Evolutionary conservation across 2,797 vertebrate genomes (phyloP).

Genomic region (Threskiornis aethiopicus): DNA sequence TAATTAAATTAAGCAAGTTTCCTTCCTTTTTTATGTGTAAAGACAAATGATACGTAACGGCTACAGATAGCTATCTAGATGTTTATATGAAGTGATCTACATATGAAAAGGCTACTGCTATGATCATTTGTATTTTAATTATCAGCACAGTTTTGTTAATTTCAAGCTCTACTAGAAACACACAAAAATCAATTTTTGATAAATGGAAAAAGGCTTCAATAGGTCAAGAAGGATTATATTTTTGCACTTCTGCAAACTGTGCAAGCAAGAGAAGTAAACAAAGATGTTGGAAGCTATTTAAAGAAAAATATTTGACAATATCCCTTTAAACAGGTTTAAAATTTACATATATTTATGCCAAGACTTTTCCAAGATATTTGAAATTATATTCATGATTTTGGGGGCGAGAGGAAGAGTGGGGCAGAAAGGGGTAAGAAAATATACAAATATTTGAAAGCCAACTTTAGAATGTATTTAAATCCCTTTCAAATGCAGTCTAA

Average conservation of each 20-base stretch:
- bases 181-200: slow-evolving; percentile 7
- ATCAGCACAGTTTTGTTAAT: slow-evolving; percentile 16
- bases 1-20: neutral
- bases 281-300: neutral
- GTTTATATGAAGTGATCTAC: neutral
- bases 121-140: slow-evolving; percentile 24
- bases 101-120: neutral
- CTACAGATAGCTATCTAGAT: neutral
- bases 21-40: neutral
- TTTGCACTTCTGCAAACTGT: neutral
- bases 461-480: slow-evolving; percentile 41
- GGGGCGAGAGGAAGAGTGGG: neutral
- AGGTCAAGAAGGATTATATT: neutral
- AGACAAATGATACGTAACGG: fast-evolving
- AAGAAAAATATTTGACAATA: neutral
- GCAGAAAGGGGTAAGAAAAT: slow-evolving; percentile 20
- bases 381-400: slow-evolving; percentile 20
- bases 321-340: slow-evolving; percentile 43
- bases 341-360: slow-evolving; percentile 9
- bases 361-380: slow-evolving; percentile 36
- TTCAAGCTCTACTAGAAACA: slow-evolving; percentile 31
- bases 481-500: slow-evolving; percentile 50
- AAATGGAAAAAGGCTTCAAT: neutral
- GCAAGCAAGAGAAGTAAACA: neutral
- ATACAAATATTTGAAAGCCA: slow-evolving; percentile 35